Evolutionary conservation across 2,888 invertebrate genomes (phyloP), one percentile per base, ranked within the genome.

Genomic region (Archaeoteleia sp.): DNA sequence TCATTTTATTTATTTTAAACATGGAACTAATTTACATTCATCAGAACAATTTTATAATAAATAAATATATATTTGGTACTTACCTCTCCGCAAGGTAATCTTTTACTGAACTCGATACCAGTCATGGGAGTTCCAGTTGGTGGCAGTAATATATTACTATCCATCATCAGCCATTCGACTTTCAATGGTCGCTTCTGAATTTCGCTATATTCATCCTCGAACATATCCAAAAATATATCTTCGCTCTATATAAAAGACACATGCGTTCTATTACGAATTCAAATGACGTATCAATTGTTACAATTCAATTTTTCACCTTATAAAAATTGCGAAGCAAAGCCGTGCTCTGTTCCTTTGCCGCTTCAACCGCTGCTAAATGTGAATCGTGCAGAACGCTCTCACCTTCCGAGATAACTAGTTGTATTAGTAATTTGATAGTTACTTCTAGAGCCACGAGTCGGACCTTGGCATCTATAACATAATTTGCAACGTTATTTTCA

Each of bases 181-280:
- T 95, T 96, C 46, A 96, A 83, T 0, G 92, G 91, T 10, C 91
- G 89, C 82, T 94, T 95, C 74, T 92, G 92, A 90, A 98, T 94
- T 86, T 97, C 96, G 81, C 93, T 93, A 86, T 95, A 96, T 78
- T 99, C 98, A 85, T 98, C 97, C 86, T 99, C 98, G 85, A 99
- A 99, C 91, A 99, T 94, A 84, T 99, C 98, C 58, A 98, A 87
- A 87, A 99, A 99, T 77, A 98, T 96, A 81, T 98, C 98, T 87
- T 98, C 98, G 76, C 95, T 95, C 90, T 90, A 80, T 7, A 68
- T 85, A 58, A 65, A 49, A 30, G n/a, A 58, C n/a, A 20, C 2
- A 7, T 7, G 6, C 8, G 32, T 1, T 46, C 29, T 3, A 10
- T 12, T 32, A 10, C 3, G 3, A 32, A 2, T 9, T 9, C 5